Percentiles rank a stretch among this genome's conserved stretches.
Evolutionary conservation across 2,797 vertebrate genomes (phyloP).

Genomic region (Sebastes dallii): DNA sequence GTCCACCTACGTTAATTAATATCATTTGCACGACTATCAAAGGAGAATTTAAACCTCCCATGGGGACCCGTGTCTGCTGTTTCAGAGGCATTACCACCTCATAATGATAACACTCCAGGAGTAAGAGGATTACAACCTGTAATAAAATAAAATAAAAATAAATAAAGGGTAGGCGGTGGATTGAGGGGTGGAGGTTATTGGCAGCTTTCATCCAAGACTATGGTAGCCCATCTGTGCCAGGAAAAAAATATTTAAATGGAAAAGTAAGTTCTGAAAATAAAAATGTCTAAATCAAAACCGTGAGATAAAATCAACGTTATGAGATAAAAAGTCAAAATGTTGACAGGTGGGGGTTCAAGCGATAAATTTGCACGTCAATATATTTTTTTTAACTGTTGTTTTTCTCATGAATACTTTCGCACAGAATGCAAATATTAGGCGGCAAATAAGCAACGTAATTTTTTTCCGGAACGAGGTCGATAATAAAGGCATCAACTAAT

Average conservation of each 20-base stretch:
- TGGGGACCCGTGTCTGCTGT: not conserved
- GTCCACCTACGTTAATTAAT: slow-evolving; percentile 24
- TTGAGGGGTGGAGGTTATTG: not conserved
- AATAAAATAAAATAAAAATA: not conserved
- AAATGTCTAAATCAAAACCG: not conserved
- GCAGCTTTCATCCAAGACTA: not conserved
- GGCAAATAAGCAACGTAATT: not conserved
- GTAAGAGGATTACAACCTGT: not conserved
- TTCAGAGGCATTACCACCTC: not conserved
- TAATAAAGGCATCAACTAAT: not conserved
- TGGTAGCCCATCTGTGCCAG: not conserved
- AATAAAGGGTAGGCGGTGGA: too few relatives aligned
- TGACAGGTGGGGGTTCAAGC: too few relatives aligned
- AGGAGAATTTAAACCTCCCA: slow-evolving; percentile 3
- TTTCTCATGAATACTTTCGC: too few relatives aligned
- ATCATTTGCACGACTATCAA: slow-evolving; percentile 7
- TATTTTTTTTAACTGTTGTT: too few relatives aligned
- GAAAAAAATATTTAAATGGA: not conserved
- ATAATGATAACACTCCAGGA: not conserved
- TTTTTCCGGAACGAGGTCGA: not conserved
- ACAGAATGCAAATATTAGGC: too few relatives aligned
- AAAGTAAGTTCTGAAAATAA: not conserved
- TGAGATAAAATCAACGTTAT: not conserved
- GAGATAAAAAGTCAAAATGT: not conserved
- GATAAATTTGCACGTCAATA: too few relatives aligned